These are phyloP conservation scores for Gymnothorax reevesii DNA, from an alignment of 2,797 vertebrate genomes.

Conservation along the genomic window DNA sequence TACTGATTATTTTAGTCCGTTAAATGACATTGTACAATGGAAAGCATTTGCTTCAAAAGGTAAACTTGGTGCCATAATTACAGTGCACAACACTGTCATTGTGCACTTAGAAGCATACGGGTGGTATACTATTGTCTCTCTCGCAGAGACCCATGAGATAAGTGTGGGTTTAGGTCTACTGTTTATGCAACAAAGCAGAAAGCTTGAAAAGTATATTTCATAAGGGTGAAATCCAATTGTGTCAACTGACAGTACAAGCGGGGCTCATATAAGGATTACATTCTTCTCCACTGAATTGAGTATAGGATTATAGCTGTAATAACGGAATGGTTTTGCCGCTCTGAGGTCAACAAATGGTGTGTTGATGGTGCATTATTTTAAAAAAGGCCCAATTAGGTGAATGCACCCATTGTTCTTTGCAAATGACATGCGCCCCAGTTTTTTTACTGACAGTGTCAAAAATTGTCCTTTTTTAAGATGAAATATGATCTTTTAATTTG, in stretches of 20 bases:
- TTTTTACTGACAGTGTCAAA: not conserved
- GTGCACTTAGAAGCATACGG: not conserved
- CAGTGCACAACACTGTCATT: slow-evolving; percentile 15
- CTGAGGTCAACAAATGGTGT: not conserved
- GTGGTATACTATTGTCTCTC: not conserved
- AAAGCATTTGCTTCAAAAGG: not conserved
- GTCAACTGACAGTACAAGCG: not conserved
- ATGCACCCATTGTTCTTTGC: slow-evolving; percentile 53
- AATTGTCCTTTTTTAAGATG: not conserved
- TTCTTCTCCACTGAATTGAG: slow-evolving; percentile 1
- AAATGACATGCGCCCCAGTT: slow-evolving; percentile 19
- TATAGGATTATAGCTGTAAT: slow-evolving; percentile 17
- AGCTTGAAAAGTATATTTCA: slow-evolving; percentile 19
- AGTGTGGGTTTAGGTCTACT: slow-evolving; percentile 4
- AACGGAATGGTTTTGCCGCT: not conserved
- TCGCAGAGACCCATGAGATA: not conserved
- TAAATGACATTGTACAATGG: not conserved
- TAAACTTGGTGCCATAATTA: not conserved
- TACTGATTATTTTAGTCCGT: too few species aligned
- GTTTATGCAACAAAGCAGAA: slow-evolving; percentile 16
- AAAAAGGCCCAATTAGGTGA: slow-evolving; percentile 25
- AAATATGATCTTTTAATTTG: not conserved
- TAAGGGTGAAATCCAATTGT: slow-evolving; percentile 8
- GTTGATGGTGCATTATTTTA: not conserved
- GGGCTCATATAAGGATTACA: slow-evolving; percentile 30